Base-by-base conservation (phyloP, 30 jellyfish, hydroid and myxozoan species). In the Hydractinia symbiolongicarpus region DNA sequence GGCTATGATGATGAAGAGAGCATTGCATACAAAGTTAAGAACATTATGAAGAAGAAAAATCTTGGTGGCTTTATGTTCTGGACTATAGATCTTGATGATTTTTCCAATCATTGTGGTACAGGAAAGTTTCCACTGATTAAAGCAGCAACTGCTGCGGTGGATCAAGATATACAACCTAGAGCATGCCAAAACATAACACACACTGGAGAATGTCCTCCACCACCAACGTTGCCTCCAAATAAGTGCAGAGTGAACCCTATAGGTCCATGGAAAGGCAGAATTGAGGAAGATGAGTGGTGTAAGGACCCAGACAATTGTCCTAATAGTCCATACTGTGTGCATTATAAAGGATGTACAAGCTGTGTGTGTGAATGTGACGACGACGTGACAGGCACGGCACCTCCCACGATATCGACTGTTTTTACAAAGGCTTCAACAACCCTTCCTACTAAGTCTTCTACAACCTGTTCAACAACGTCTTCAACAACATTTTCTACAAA, bases 1-100 rank as follows among this genome's bases (percentile, higher is more conserved):
- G 79, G 89, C 14, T 81, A 69, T 54, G 88, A 81, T 81, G 88
- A 81, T 30, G 87, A 69, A 17, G 88, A 81, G 71, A 81, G 87
- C 71, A 40, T 81, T 15, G 58, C 9, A 11, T 72, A 40, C 52
- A 81, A 81, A 81, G 79, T 81, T 19, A 61, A 56, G 9, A 10
- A 68, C 19, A 53, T 81, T 44, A 54, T 66, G 54, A 81, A 81
- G 66, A 81, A 51, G 54, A 17, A 49, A 49, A 16, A 72, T 51
- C 77, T 81, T 69, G 77, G 78, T 52, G 88, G 88, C 10, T 68
- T 72, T 53, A 81, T 81, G 88, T 81, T 81, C 53, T 81, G 88
- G 88, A 77, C 88, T 7, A 69, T 81, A 56, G 88, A 81, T 70
- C 61, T 81, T 7, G 87, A 81, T 72, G 88, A 66, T 52, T 81